Conservation (phyloP, 2,888 invertebrate species). For the Agrotis segetum region DNA sequence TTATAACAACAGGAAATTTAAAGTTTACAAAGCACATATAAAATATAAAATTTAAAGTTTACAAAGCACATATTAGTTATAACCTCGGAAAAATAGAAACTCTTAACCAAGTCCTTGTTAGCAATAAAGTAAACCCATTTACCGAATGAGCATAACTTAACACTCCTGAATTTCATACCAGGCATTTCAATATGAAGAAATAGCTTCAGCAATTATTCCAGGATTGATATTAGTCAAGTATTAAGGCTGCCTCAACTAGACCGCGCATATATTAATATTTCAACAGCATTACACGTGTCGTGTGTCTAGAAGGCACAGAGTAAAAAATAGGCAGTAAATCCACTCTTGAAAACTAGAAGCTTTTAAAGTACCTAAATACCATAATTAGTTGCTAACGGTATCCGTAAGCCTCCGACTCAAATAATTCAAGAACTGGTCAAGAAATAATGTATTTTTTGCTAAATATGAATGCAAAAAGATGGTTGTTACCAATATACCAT, state of each 20-base stretch:
- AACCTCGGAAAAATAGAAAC: neutral
- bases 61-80: neutral
- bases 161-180: neutral
- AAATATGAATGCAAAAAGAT: too few species aligned
- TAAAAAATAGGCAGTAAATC: neutral
- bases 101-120: neutral
- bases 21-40: neutral
- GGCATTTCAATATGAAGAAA: constrained; percentile 27
- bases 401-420: too few species aligned
- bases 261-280: constrained; percentile 58
- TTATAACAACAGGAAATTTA: too few species aligned
- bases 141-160: too few species aligned
- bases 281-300: constrained; percentile 46
- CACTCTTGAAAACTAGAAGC: neutral
- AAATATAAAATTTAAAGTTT: too few species aligned
- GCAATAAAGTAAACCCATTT: neutral
- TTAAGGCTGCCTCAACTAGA: constrained; percentile 36
- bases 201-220: constrained; percentile 38
- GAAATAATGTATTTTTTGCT: too few species aligned
- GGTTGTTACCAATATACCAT: too few species aligned
- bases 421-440: too few species aligned
- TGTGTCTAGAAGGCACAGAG: neutral
- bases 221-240: constrained; percentile 49
- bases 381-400: too few species aligned
- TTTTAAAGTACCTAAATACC: too few species aligned